Evolutionary conservation across 2,113 vertebrate genomes (phyloP).

Genomic region (Coreoperca whiteheadi): DNA sequence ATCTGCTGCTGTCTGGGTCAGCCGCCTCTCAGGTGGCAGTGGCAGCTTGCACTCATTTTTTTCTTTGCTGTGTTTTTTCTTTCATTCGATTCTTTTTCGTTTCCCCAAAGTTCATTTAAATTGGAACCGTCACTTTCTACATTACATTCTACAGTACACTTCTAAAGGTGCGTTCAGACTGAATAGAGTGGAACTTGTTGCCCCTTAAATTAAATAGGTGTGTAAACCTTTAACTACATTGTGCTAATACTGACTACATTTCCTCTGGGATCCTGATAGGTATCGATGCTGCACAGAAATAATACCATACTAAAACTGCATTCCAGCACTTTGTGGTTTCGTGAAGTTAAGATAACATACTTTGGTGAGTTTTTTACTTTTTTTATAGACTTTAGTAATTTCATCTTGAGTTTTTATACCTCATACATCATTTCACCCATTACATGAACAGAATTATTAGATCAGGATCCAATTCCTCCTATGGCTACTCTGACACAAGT

Average conservation of each 20-base stretch:
- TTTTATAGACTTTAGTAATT: not conserved
- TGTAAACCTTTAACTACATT: not conserved
- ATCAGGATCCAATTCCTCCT: not conserved
- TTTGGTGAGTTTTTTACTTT: not conserved
- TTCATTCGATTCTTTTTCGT: not conserved
- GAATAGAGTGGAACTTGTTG: not conserved
- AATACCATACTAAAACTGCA: not conserved
- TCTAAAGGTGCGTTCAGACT: not conserved
- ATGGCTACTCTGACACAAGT: not conserved
- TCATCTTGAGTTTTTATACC: not conserved
- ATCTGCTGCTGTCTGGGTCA: slow-evolving; percentile 38
- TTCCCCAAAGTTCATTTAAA: not conserved
- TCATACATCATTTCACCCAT: not conserved
- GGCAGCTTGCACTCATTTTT: not conserved
- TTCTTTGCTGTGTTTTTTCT: not conserved
- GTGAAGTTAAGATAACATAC: not conserved
- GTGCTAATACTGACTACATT: not conserved
- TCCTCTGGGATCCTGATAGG: not conserved
- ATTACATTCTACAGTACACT: not conserved
- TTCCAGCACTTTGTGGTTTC: not conserved
- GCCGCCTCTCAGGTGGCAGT: slow-evolving; percentile 15
- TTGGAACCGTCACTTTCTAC: not conserved
- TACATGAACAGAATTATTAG: not conserved
- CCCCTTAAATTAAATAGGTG: not conserved
- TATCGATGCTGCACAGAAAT: not conserved